These are phyloP conservation scores for Geotrupes spiniger DNA, from an alignment of 2,888 invertebrate genomes.

Conservation along the genomic window DNA sequence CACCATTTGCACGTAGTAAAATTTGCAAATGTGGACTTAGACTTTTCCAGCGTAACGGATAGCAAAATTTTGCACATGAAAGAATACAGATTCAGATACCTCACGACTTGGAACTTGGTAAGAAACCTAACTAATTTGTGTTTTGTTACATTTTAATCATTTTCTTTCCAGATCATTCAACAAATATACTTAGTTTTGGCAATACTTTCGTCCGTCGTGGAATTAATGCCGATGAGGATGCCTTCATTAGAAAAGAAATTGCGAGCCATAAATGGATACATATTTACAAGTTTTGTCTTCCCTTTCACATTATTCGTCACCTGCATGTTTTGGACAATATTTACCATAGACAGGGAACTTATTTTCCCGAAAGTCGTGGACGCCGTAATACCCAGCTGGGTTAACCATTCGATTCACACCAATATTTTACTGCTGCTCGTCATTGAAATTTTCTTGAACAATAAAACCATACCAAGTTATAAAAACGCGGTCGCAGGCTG, in stretches of 20 bases:
- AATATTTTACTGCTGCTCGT: slow-evolving; percentile 33
- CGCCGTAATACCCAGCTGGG: slow-evolving; percentile 29
- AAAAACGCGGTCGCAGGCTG: slow-evolving; percentile 15
- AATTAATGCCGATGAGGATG: slow-evolving; percentile 1
- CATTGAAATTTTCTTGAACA: slow-evolving; percentile 31
- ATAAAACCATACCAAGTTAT: slow-evolving; percentile 22
- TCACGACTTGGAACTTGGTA: slow-evolving; percentile 27
- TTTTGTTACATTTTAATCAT: background rate
- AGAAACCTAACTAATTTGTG: background rate
- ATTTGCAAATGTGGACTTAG: background rate
- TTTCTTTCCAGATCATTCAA: slow-evolving; percentile 20
- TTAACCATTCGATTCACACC: slow-evolving; percentile 41
- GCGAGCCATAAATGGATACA: slow-evolving; percentile 12
- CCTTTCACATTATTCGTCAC: slow-evolving; percentile 30
- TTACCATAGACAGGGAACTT: slow-evolving; percentile 34
- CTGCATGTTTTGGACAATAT: slow-evolving; percentile 36
- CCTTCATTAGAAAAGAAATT: background rate
- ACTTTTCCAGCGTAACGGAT: slow-evolving; percentile 4
- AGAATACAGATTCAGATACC: slow-evolving; percentile 17
- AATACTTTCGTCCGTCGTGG: slow-evolving; percentile 14
- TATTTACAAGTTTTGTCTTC: slow-evolving; percentile 19
- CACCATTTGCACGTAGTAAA: too few species aligned
- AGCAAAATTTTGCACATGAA: slow-evolving; percentile 12
- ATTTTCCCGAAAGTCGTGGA: slow-evolving; percentile 36
- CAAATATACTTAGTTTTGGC: slow-evolving; percentile 21